Evolutionary conservation across 2,888 invertebrate species (phyloP).

Genomic region (Agriotes lineatus): DNA sequence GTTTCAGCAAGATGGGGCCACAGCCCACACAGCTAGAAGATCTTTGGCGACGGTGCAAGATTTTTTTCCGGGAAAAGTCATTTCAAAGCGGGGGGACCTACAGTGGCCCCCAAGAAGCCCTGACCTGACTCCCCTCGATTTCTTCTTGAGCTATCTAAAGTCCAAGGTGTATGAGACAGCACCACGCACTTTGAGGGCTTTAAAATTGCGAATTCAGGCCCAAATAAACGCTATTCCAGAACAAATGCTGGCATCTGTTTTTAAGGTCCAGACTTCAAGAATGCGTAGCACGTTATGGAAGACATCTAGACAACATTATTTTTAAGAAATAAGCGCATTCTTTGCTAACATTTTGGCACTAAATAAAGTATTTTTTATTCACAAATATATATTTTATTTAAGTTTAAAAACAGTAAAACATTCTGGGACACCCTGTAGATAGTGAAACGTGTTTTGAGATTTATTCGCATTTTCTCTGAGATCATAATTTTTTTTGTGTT

Average conservation of each 20-base stretch:
- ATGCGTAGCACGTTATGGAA: not conserved
- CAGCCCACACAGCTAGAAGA: not conserved
- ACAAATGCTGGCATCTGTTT: not conserved
- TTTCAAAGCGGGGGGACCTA: not conserved
- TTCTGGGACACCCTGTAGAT: conserved; percentile 1
- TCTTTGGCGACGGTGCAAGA: not conserved
- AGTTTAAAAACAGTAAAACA: not conserved
- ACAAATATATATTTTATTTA: not conserved
- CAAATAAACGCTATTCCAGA: not conserved
- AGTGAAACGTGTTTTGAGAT: no score
- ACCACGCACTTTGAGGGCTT: not conserved
- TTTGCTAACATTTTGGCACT: not conserved
- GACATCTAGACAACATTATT: not conserved
- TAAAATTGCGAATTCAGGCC: no score
- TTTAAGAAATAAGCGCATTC: not conserved
- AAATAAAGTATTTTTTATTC: conserved; percentile 1
- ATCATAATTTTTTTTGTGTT: no score
- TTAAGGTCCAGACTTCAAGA: not conserved
- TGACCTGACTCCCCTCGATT: not conserved
- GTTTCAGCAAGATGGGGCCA: not conserved
- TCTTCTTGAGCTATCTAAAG: not conserved
- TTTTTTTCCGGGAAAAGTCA: not conserved
- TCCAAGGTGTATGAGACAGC: not conserved
- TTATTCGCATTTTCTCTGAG: no score
- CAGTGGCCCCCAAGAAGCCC: no score